Base-by-base conservation (phyloP, 1,140 invertebrate species). In the Pseudachorutes palmiensis region DNA sequence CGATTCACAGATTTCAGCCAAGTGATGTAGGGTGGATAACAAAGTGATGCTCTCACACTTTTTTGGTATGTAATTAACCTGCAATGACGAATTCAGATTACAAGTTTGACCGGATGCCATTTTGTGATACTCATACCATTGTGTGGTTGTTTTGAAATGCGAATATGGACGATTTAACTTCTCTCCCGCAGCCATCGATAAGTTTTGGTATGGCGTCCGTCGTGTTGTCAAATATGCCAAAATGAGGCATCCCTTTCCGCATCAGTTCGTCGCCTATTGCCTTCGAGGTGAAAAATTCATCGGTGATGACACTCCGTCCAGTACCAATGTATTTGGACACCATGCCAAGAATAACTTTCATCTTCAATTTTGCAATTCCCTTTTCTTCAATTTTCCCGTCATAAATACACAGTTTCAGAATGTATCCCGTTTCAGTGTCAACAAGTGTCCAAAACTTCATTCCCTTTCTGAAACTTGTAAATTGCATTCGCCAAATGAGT, bases 371-470 rank as follows among this genome's bases (percentile, higher is more conserved):
- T 14, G 12, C 22, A 9, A 28, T 29, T 31, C 2, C 26, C 30
- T 60, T 9, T 60, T 14, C 58, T 29, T 22, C 51, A 19, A 19
- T 22, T 30, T 60, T 28, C 26, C 58, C 58, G 9, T 60, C 30
- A 30, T 60, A 60, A 9, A 55, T 5, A 5, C 5, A 16, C 12
- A 55, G 9, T 9, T 62, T 62, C 2, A 32, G 22, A 41, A 62
- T 28, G 31, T 41, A 62, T 24, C 31, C 31, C 12, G 61, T 62
- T 2, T 32, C n/a, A 41, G 12, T 45, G 32, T 76, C 75, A 16
- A 66, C 62, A 28, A 76, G 19, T 19, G 74, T 67, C 62, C 71
- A 74, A 29, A 76, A 67, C 72, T 77, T 76, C 2, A 55, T 55
- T 9, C 51, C 51, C 9, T 55, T 14, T 22, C 51, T 55, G 24